Percentiles rank a stretch among this genome's conserved stretches.
Evolutionary conservation across 1,140 invertebrate genomes (phyloP).

Genomic region (Saxidomus purpurata): DNA sequence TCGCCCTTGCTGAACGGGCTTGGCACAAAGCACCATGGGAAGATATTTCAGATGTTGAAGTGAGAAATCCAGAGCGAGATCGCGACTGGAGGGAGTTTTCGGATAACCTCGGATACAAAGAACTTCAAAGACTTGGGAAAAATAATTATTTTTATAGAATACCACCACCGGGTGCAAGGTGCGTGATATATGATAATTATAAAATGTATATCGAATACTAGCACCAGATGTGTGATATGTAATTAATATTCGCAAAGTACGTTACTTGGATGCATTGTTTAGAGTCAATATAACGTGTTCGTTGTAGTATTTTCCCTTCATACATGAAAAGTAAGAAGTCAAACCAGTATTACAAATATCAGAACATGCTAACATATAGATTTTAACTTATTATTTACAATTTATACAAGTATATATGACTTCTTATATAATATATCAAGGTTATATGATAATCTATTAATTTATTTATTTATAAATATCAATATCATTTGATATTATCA

Average conservation of each 20-base stretch:
- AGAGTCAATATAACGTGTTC: not conserved
- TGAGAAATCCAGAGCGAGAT: constrained; percentile 40
- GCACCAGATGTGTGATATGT: not conserved
- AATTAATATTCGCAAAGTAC: not conserved
- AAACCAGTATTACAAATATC: no score
- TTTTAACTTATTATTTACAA: no score
- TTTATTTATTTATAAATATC: no score
- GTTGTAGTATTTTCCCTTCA: not conserved
- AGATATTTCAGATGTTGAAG: constrained; percentile 16
- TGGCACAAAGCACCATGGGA: constrained; percentile 80
- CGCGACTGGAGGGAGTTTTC: constrained; percentile 79
- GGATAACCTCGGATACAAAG: constrained; percentile 79
- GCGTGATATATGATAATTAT: constrained; percentile 33
- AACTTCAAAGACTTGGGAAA: constrained; percentile 78
- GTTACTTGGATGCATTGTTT: no score
- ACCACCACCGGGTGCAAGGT: constrained; percentile 80
- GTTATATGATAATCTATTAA: no score
- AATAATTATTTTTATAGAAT: constrained; percentile 75
- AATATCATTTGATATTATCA: no score
- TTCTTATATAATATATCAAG: no score
- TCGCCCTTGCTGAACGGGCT: constrained; percentile 78
- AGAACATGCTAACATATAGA: no score
- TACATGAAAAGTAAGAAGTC: no score
- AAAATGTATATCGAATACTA: not conserved
- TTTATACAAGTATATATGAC: no score